phyloP scores from a whole-genome alignment of 2,797 vertebrate species.

The Champsocephalus esox region DNA sequence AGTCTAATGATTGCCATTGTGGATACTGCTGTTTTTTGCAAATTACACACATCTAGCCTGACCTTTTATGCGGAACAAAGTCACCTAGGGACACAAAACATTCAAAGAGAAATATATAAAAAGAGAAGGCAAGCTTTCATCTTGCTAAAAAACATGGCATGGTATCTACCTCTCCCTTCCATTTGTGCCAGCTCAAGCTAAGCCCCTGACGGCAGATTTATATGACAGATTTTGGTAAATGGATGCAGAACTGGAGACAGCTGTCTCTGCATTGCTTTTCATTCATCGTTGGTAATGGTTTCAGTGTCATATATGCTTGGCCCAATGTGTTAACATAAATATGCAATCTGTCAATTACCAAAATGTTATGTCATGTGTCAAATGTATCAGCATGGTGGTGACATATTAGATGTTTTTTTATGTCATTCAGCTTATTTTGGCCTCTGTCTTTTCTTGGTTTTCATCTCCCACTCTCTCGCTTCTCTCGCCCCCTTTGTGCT shows the following conservation, averaged over 20 bases:
- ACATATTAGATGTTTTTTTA: conserved; percentile 30
- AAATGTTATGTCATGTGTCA: conserved; percentile 36
- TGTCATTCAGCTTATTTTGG: conserved; percentile 50
- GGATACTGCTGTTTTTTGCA: background rate
- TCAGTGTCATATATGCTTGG: conserved; percentile 10
- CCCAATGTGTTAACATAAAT: conserved; percentile 11
- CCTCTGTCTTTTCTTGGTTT: conserved; percentile 30
- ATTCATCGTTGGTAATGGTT: background rate
- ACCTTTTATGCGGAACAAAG: background rate
- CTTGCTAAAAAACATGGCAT: background rate
- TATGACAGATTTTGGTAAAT: conserved; percentile 5
- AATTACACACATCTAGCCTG: background rate
- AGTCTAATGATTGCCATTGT: background rate
- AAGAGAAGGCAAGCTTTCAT: conserved; percentile 1
- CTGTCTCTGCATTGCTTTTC: conserved; percentile 4
- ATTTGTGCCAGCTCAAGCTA: conserved; percentile 10
- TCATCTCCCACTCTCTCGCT: background rate
- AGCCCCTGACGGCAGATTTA: background rate
- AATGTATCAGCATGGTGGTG: conserved; percentile 32
- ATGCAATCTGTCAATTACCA: conserved; percentile 27
- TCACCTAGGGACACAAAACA: background rate
- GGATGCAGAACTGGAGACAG: conserved; percentile 9
- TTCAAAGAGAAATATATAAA: background rate
- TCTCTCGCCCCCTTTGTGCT: conserved; percentile 39
- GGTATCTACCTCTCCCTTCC: background rate